Conservation (phyloP, 2,888 invertebrate species). For the Scaptomyza caliginosa region DNA sequence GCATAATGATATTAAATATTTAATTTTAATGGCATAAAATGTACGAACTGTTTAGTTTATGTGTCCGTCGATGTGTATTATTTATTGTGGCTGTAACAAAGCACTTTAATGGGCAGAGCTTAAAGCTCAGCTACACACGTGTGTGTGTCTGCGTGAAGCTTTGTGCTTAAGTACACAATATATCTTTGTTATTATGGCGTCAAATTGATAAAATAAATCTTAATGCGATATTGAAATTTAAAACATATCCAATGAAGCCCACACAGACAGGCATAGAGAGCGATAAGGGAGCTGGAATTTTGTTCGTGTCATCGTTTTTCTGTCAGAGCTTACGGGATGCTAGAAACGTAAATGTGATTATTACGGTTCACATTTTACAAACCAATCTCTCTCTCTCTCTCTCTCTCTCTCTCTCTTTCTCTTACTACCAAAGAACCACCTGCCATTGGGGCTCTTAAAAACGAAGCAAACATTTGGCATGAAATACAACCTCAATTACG, state of each 20-base stretch:
- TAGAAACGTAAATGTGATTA: conserved; percentile 43
- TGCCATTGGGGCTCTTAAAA: conserved; percentile 24
- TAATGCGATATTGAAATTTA: conserved; percentile 23
- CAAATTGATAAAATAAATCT: conserved; percentile 26
- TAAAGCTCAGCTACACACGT: not conserved
- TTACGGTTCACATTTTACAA: conserved; percentile 23
- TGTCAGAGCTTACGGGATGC: conserved; percentile 38
- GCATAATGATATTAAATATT: conserved; percentile 23
- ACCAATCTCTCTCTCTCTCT: not conserved
- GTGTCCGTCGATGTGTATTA: not conserved
- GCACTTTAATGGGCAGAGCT: conserved; percentile 1
- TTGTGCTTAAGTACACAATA: not conserved
- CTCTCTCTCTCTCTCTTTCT: no score
- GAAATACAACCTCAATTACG: conserved; percentile 67
- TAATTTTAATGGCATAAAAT: not conserved
- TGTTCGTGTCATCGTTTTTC: conserved; percentile 14
- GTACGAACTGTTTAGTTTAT: not conserved
- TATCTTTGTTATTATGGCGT: conserved; percentile 17
- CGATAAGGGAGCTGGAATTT: conserved; percentile 1
- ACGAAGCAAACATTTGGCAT: conserved; percentile 53
- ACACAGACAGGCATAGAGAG: not conserved
- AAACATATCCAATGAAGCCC: conserved; percentile 8
- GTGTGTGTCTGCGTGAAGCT: not conserved
- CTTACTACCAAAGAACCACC: conserved; percentile 25
- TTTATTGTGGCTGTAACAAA: not conserved